Evolutionary conservation across 2,797 vertebrate genomes (phyloP), one percentile per base, ranked within the genome.

Genomic region (Steatocranus sp.): DNA sequence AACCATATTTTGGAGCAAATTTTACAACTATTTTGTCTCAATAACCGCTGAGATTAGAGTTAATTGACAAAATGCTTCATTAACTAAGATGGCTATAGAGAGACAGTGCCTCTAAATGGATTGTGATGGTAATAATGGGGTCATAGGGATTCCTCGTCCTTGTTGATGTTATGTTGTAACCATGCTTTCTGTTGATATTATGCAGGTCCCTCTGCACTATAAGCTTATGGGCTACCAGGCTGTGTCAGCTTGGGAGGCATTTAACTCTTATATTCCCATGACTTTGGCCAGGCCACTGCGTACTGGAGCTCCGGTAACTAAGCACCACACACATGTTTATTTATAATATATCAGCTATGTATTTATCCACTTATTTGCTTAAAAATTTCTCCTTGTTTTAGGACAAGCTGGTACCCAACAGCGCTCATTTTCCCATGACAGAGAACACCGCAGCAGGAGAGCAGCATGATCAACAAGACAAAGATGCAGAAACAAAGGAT

Each of bases 191-290:
- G 18, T 20, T 80, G 14, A 7, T 79, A 1, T 48, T 50, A 30
- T 82, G 46, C 3, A 97, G 96, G 95, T 96, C 84, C 96, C 96
- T 27, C 95, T 95, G 87, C 92, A 88, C 75, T 95, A 93, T 66
- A 92, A 91, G 83, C 84, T 95, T 2, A 95, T 94, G 95, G 93
- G 92, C 17, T 96, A 96, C 89, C 83, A 46, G 58, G 86, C 92
- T 17, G 82, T 95, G 11, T 94, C 92, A 7, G 30, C 87, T 15
- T 94, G 89, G 85, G 95, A 95, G 3, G 95, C 94, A 0, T 92
- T 88, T 9, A 82, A 41, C n/a, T 90, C 88, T 23, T 94, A 86
- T 6, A 68, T 90, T 20, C 89, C 92, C 27, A 5, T 82, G 1
- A 70, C 86, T 50, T 50, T 91, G 82, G 54, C 88, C 54, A 86